These are phyloP conservation scores for Lasioglossum vierecki DNA, from an alignment of 2,888 invertebrate genomes.

Conservation along the genomic window DNA sequence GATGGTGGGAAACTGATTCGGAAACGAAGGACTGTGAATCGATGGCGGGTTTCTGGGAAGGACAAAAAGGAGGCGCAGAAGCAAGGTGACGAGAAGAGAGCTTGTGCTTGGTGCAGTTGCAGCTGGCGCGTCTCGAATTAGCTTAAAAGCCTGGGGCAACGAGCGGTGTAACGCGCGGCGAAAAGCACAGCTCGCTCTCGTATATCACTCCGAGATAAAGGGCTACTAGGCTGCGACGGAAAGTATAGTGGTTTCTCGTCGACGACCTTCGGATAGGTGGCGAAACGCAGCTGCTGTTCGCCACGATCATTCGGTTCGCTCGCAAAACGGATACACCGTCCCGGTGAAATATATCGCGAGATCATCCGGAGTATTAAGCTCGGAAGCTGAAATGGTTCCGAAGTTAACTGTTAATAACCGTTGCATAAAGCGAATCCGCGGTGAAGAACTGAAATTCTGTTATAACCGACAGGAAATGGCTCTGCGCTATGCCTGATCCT, in stretches of 20 bases:
- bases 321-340: slow-evolving; percentile 34
- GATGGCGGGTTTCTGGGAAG: background rate
- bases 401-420: background rate
- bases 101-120: slow-evolving; percentile 28
- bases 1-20: background rate
- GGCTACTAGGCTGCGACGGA: slow-evolving; percentile 62
- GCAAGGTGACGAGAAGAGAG: slow-evolving; percentile 24
- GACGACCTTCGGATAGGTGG: slow-evolving; percentile 60
- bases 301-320: slow-evolving; percentile 53
- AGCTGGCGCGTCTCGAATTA: slow-evolving; percentile 61
- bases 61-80: slow-evolving; percentile 19
- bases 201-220: slow-evolving; percentile 70
- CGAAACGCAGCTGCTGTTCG: slow-evolving; percentile 54
- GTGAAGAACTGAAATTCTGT: background rate
- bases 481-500: background rate
- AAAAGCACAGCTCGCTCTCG: slow-evolving; percentile 59
- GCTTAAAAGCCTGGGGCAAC: slow-evolving; percentile 68
- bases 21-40: background rate
- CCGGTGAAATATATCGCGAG: slow-evolving; percentile 32
- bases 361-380: slow-evolving; percentile 16
- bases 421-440: background rate
- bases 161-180: slow-evolving; percentile 47
- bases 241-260: slow-evolving; percentile 69
- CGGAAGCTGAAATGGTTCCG: background rate
- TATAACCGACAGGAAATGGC: background rate